Evolutionary conservation across 2,888 invertebrate species (phyloP).

Genomic region (Epinotia brunnichana): DNA sequence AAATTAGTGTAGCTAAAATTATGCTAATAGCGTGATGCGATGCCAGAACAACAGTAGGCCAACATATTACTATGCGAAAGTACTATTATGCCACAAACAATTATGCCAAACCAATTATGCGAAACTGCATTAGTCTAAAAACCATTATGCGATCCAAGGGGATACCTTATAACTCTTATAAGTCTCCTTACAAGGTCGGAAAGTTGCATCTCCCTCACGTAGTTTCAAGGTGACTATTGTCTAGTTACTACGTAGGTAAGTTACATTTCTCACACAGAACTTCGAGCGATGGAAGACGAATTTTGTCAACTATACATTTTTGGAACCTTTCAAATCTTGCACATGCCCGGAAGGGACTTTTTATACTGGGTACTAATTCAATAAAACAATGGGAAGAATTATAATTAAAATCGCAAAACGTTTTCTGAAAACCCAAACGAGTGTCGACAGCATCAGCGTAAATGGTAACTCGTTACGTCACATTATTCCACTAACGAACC

Average conservation of each 20-base stretch:
- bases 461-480: constrained; percentile 43
- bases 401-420: constrained; percentile 8
- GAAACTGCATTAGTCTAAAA: too few relatives aligned
- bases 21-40: too few relatives aligned
- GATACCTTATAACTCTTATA: too few relatives aligned
- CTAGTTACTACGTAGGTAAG: not conserved
- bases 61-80: too few relatives aligned
- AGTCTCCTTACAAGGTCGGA: not conserved
- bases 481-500: constrained; percentile 44
- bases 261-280: not conserved
- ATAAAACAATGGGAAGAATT: not conserved
- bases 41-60: too few relatives aligned
- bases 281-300: not conserved
- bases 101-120: too few relatives aligned
- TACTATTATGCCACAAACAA: too few relatives aligned
- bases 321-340: too few relatives aligned
- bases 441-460: constrained; percentile 31
- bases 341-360: too few relatives aligned
- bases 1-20: too few relatives aligned
- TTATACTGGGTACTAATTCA: not conserved
- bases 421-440: constrained; percentile 22
- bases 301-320: not conserved
- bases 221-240: not conserved
- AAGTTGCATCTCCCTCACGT: not conserved
- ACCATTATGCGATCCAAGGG: too few relatives aligned